Evolutionary conservation across 2,113 vertebrate genomes (phyloP).

Genomic region (Podarcis raffonei): DNA sequence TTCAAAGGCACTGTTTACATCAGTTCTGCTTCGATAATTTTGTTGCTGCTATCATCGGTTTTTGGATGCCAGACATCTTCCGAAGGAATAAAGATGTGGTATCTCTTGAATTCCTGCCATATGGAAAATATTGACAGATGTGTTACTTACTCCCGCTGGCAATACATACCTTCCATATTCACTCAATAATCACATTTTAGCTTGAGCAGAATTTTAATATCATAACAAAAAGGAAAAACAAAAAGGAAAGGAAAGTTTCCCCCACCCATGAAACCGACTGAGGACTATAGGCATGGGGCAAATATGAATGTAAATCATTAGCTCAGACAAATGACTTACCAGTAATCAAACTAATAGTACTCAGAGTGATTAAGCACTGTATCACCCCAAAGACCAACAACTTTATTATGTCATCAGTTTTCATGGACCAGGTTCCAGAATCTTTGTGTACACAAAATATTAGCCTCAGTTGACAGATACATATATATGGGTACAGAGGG

Average conservation of each 20-base stretch:
- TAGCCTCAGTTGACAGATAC: too few relatives aligned
- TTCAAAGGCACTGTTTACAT: slow-evolving; percentile 12
- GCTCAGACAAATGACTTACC: background rate
- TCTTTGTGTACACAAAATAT: background rate
- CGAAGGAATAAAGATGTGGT: slow-evolving; percentile 1
- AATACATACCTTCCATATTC: slow-evolving; percentile 10
- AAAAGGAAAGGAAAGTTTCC: background rate
- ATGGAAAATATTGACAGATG: slow-evolving; percentile 26
- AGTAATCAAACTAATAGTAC: background rate
- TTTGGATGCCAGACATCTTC: background rate
- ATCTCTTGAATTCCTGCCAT: slow-evolving; percentile 29
- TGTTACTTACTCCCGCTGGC: slow-evolving; percentile 1
- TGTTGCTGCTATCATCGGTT: slow-evolving; percentile 1
- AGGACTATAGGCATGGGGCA: background rate
- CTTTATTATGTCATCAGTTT: background rate
- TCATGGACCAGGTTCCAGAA: too few relatives aligned
- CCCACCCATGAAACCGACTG: background rate
- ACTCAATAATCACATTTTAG: slow-evolving; percentile 27
- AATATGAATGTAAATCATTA: background rate
- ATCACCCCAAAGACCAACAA: background rate
- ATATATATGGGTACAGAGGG: too few relatives aligned
- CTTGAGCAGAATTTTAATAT: background rate
- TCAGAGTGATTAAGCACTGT: background rate
- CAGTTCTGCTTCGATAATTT: slow-evolving; percentile 12
- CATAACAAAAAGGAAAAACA: background rate